Evolutionary conservation across 64 coral and sea anemone species (phyloP).

Genomic region (Acropora yongei): DNA sequence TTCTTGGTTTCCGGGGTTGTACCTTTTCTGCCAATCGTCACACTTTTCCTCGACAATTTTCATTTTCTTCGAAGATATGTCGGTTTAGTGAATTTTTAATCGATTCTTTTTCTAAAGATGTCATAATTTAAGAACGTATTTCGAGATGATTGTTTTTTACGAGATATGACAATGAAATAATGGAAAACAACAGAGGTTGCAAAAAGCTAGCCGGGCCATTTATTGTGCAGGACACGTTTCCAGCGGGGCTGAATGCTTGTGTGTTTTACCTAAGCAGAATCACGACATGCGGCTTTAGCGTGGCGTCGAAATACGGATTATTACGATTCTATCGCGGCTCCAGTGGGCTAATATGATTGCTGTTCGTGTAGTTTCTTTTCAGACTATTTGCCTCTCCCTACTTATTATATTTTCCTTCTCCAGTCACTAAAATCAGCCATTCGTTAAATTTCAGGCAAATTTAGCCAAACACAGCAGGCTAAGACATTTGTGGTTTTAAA

Average conservation of each 20-base stretch:
- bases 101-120: neutral
- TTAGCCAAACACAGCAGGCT: constrained; percentile 13
- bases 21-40: neutral
- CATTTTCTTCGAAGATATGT: neutral
- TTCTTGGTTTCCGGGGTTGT: constrained; percentile 12
- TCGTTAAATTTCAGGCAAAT: neutral
- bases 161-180: too few species aligned
- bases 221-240: neutral
- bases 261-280: constrained; percentile 16
- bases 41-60: neutral
- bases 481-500: neutral
- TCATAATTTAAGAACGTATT: constrained; percentile 10
- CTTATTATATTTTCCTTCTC: neutral
- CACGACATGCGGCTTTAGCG: constrained; percentile 11
- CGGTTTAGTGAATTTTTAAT: constrained; percentile 53
- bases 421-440: neutral
- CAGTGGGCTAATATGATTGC: neutral
- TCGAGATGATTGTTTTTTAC: constrained; percentile 17
- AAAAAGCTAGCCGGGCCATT: neutral
- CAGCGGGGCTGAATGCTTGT: constrained; percentile 16
- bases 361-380: neutral
- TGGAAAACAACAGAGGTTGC: neutral
- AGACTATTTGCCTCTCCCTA: neutral
- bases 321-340: neutral
- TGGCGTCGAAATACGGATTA: neutral